These are phyloP conservation scores for Phylloscopus trochilus DNA, from an alignment of 2,113 vertebrate species.

Conservation along the genomic window DNA sequence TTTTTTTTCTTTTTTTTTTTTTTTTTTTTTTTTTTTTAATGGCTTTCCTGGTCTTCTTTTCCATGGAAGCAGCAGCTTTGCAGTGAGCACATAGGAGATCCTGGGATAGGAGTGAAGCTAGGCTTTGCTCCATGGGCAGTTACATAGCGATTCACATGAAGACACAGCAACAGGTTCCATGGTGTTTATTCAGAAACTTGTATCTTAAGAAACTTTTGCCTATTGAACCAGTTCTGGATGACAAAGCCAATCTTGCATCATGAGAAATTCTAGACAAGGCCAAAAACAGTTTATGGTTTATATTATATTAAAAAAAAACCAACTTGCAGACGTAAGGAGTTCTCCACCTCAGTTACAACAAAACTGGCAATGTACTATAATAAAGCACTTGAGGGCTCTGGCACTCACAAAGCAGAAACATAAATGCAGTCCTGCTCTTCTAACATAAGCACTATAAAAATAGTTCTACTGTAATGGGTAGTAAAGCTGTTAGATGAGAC, in stretches of 20 bases:
- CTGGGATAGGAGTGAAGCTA: not conserved
- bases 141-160: not conserved
- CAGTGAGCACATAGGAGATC: not conserved
- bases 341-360: not conserved
- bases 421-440: constrained; percentile 17
- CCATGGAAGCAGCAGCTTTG: not conserved
- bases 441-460: constrained; percentile 29
- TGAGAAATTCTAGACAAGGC: not conserved
- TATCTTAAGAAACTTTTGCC: not conserved
- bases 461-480: not conserved
- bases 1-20: not conserved
- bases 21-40: no score
- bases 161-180: not conserved
- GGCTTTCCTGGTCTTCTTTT: not conserved
- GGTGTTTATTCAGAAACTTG: not conserved
- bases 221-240: not conserved
- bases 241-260: not conserved
- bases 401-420: constrained; percentile 8
- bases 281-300: not conserved
- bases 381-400: constrained; percentile 46
- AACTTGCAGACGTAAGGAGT: not conserved
- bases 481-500: not conserved
- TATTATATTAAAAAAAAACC: not conserved
- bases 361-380: constrained; percentile 2
- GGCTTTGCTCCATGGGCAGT: not conserved